Conservation (phyloP, 2,113 vertebrate species). For the Cyrtonyx montezumae region DNA sequence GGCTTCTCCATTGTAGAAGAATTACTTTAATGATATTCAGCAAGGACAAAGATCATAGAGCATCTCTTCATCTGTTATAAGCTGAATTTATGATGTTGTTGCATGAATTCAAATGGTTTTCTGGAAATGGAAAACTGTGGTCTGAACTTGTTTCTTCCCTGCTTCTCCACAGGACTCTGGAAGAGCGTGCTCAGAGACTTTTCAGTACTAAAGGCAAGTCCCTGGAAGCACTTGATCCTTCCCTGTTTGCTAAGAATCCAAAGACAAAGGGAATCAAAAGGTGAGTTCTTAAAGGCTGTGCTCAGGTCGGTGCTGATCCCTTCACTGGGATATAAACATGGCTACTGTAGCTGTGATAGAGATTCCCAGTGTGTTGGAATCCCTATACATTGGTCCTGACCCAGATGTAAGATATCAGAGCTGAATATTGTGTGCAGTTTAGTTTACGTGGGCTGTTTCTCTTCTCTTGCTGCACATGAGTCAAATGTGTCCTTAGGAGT, state of each 20-base stretch:
- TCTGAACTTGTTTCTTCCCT: neutral
- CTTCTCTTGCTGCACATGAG: neutral
- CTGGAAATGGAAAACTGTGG: accelerated
- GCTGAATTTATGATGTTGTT: neutral
- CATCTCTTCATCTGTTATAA: neutral
- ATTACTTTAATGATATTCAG: neutral
- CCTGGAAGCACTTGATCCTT: conserved; percentile 90
- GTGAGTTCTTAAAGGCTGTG: conserved; percentile 67
- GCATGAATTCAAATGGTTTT: neutral
- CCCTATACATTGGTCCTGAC: neutral
- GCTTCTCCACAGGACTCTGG: conserved; percentile 85
- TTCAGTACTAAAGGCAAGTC: conserved; percentile 98
- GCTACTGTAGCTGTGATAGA: neutral
- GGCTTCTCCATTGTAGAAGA: accelerated
- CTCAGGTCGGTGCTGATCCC: neutral
- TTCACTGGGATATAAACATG: neutral
- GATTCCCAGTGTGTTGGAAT: neutral
- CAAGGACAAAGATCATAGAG: neutral
- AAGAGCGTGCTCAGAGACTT: conserved; percentile 94
- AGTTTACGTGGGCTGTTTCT: neutral
- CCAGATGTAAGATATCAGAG: neutral
- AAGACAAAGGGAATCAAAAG: conserved; percentile 96
- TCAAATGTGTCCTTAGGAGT: neutral
- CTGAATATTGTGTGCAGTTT: neutral
- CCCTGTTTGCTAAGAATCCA: conserved; percentile 96